Percentiles rank a stretch among this genome's conserved stretches.
Evolutionary conservation across 1,140 invertebrate species (phyloP).

Genomic region (Diorhabda sublineata): DNA sequence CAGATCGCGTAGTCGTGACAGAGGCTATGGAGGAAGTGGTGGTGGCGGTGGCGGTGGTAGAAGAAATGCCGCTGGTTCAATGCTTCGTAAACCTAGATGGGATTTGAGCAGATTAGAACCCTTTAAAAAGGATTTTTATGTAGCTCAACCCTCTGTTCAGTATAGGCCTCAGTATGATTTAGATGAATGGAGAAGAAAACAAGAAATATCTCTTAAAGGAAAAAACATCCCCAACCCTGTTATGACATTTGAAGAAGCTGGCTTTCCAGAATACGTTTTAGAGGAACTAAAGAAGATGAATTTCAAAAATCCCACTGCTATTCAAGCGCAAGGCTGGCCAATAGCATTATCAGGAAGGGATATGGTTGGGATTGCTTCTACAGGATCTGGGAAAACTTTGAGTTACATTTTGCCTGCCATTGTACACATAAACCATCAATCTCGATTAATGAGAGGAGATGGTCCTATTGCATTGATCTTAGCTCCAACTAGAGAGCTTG

Average conservation of each 20-base stretch:
- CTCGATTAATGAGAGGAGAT: slow-evolving; percentile 75
- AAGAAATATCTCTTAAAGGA: slow-evolving; percentile 79
- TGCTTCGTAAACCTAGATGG: slow-evolving; percentile 69
- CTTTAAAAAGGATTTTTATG: slow-evolving; percentile 92
- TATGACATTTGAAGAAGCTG: slow-evolving; percentile 73
- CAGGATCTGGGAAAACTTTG: slow-evolving; percentile 90
- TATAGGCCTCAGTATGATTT: slow-evolving; percentile 67
- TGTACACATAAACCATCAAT: slow-evolving; percentile 91
- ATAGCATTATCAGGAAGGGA: slow-evolving; percentile 88
- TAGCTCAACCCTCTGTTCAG: slow-evolving; percentile 70
- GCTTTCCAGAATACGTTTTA: slow-evolving; percentile 76
- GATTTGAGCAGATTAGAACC: slow-evolving; percentile 67
- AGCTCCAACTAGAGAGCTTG: slow-evolving; percentile 92
- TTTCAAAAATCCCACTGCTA: slow-evolving; percentile 83
- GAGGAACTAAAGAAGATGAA: slow-evolving; percentile 75
- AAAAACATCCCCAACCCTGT: slow-evolving; percentile 69
- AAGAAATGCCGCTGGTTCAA: slow-evolving; percentile 51
- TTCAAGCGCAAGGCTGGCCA: slow-evolving; percentile 89
- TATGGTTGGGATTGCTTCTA: slow-evolving; percentile 93
- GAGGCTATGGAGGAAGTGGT: slow-evolving; percentile 44
- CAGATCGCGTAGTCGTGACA: slow-evolving; percentile 31
- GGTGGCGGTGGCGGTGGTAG: slow-evolving; percentile 51
- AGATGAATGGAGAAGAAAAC: slow-evolving; percentile 66
- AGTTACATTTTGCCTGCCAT: slow-evolving; percentile 81
- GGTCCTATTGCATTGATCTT: slow-evolving; percentile 89